Evolutionary conservation across 2,113 vertebrate species (phyloP).

Genomic region (Chaetorhynchus papuensis): DNA sequence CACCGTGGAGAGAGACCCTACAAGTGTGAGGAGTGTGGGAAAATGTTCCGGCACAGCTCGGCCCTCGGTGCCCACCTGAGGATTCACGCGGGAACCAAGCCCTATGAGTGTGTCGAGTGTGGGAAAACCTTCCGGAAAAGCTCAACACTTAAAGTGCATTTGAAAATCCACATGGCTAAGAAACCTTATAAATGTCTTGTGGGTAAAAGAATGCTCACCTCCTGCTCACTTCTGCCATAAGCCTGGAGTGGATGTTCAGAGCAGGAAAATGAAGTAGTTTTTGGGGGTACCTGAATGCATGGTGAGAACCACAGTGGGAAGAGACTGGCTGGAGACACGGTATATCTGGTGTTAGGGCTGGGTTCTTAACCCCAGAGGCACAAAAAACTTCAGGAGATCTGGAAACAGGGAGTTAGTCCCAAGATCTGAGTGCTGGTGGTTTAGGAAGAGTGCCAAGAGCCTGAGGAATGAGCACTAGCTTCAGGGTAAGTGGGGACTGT

Average conservation of each 20-base stretch:
- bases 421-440: neutral
- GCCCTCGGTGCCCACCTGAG: constrained; percentile 66
- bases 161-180: constrained; percentile 78
- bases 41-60: constrained; percentile 60
- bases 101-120: constrained; percentile 39
- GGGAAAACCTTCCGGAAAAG: constrained; percentile 61
- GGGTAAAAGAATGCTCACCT: constrained; percentile 45
- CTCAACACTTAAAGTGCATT: constrained; percentile 70
- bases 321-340: neutral
- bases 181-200: constrained; percentile 78
- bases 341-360: neutral
- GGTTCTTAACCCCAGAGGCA: neutral
- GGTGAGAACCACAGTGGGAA: neutral
- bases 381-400: neutral
- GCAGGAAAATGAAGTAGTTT: neutral
- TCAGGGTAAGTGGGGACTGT: neutral
- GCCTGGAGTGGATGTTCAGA: neutral
- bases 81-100: constrained; percentile 59
- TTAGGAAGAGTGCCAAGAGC: neutral
- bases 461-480: neutral
- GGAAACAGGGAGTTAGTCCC: neutral
- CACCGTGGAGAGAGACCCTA: constrained; percentile 32
- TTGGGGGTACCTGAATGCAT: neutral
- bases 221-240: constrained; percentile 4
- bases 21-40: constrained; percentile 30